Conservation (phyloP, 2,113 vertebrate genomes). For the Scytalopus superciliaris region DNA sequence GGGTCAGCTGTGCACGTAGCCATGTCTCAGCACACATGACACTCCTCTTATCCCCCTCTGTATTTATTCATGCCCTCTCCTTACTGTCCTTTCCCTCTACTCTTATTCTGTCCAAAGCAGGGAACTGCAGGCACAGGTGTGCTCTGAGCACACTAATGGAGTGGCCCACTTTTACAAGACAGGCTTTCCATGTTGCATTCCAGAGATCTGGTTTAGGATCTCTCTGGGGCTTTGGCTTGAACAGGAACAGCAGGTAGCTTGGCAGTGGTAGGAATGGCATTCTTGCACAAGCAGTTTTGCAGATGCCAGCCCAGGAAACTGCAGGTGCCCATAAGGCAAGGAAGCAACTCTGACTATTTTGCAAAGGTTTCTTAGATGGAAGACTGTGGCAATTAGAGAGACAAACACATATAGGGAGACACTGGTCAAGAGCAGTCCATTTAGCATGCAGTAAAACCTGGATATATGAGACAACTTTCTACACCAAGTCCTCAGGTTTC, state of each 20-base stretch:
- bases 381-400: not conserved
- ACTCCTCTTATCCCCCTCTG: not conserved
- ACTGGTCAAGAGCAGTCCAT: not conserved
- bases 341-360: not conserved
- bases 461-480: not conserved
- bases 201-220: not conserved
- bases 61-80: not conserved
- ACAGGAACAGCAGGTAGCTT: not conserved
- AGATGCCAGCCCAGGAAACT: not conserved
- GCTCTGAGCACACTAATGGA: not conserved
- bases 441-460: not conserved
- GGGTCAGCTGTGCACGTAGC: not conserved
- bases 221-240: not conserved
- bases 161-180: not conserved
- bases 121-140: accelerated
- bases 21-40: not conserved
- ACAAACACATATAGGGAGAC: not conserved
- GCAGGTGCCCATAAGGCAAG: not conserved
- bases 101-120: not conserved
- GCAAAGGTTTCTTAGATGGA: not conserved
- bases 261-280: not conserved
- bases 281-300: not conserved
- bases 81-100: not conserved
- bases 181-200: accelerated
- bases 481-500: not conserved